A percentile compares a stretch with the other conserved stretches of the same genome.
These are phyloP conservation scores for Acheta domesticus DNA, from an alignment of 2,888 invertebrate genomes.

Conservation along the genomic window DNA sequence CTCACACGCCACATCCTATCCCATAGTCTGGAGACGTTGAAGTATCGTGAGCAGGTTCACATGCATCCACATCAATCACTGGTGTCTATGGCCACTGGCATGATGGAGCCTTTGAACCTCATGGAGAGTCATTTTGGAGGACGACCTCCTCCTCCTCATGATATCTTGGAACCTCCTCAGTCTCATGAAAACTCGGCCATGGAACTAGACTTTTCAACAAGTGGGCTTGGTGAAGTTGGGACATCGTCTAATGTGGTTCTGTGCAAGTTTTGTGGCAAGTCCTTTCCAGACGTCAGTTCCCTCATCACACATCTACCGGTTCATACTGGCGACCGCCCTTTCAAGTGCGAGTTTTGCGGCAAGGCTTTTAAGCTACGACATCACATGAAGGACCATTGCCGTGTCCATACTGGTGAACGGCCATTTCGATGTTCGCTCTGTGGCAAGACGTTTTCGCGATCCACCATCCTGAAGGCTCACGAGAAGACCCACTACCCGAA, in stretches of 20 bases:
- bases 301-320: constrained; percentile 83
- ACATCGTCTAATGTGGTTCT: constrained; percentile 60
- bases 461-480: constrained; percentile 86
- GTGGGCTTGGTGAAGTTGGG: constrained; percentile 47
- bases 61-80: constrained; percentile 53
- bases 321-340: constrained; percentile 86
- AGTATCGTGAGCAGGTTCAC: constrained; percentile 72
- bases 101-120: constrained; percentile 42
- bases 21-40: constrained; percentile 82
- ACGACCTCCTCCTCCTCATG: constrained; percentile 36
- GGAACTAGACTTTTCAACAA: constrained; percentile 40
- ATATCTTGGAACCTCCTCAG: constrained; percentile 37
- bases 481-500: constrained; percentile 91
- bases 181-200: constrained; percentile 34
- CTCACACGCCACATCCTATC: constrained; percentile 84
- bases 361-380: constrained; percentile 89
- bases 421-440: constrained; percentile 86
- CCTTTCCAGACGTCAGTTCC: constrained; percentile 85
- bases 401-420: constrained; percentile 87
- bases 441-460: constrained; percentile 86
- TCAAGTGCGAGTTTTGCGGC: constrained; percentile 91
- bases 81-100: constrained; percentile 40
- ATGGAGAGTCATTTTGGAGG: constrained; percentile 43
- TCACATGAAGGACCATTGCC: constrained; percentile 92
- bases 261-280: constrained; percentile 90